These are phyloP conservation scores for Chrysocyon brachyurus DNA, from an alignment of 2,797 vertebrate species.

Conservation along the genomic window DNA sequence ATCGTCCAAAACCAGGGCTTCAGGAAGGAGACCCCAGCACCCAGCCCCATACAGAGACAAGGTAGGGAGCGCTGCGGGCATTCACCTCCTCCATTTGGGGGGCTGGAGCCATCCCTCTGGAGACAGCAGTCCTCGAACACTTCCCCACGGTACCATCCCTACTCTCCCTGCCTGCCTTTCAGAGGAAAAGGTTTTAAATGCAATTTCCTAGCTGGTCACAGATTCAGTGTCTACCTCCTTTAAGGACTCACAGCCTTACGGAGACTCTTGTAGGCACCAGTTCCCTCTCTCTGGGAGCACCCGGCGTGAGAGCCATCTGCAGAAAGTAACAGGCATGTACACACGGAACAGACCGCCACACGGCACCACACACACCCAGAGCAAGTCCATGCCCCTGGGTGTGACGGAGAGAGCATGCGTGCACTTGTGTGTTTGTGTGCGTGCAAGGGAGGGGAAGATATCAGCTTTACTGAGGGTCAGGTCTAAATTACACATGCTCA, in stretches of 20 bases:
- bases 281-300: neutral
- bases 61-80: fast-evolving
- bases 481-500: neutral
- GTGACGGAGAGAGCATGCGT: too few species aligned
- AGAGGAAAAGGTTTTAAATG: neutral
- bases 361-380: neutral
- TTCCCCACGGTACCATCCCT: neutral
- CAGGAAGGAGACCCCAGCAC: neutral
- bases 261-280: neutral
- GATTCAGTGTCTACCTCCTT: neutral
- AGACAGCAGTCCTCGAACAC: neutral
- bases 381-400: neutral
- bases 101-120: neutral
- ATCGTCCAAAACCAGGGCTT: neutral
- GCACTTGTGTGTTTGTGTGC: neutral
- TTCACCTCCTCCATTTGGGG: neutral
- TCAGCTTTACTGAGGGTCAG: neutral
- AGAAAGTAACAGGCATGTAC: neutral
- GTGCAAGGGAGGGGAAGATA: neutral
- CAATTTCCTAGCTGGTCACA: neutral
- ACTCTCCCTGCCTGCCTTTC: too few species aligned
- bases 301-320: neutral
- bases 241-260: neutral
- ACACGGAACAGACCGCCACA: neutral
- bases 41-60: neutral